Percentiles rank a stretch among this genome's conserved stretches.
Evolutionary conservation across 1,140 invertebrate genomes (phyloP).

Genomic region (Polypedilum pembai): DNA sequence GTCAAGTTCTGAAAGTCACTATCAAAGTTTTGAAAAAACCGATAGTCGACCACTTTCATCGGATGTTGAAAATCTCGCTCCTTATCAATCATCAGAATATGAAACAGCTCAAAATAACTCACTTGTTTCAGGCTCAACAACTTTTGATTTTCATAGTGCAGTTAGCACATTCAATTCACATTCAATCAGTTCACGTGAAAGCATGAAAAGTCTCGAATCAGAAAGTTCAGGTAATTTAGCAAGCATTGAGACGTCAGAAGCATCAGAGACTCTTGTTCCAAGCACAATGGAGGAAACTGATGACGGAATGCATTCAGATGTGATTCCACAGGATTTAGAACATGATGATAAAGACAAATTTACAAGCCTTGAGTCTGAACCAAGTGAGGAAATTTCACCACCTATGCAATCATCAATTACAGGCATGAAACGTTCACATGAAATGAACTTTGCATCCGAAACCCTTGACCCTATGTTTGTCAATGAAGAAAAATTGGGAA

Average conservation of each 20-base stretch:
- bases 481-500: slow-evolving; percentile 33
- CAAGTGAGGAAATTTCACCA: slow-evolving; percentile 36
- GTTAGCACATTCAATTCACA: slow-evolving; percentile 49
- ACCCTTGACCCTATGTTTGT: slow-evolving; percentile 36
- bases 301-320: background rate
- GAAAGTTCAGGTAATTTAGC: slow-evolving; percentile 80
- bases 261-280: slow-evolving; percentile 81
- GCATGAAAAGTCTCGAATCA: slow-evolving; percentile 81
- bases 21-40: slow-evolving; percentile 78
- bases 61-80: slow-evolving; percentile 68
- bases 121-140: slow-evolving; percentile 55
- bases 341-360: slow-evolving; percentile 26
- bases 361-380: slow-evolving; percentile 4
- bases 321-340: background rate
- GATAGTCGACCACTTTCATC: slow-evolving; percentile 77
- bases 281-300: slow-evolving; percentile 57
- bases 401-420: slow-evolving; percentile 45
- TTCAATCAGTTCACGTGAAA: slow-evolving; percentile 75
- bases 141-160: slow-evolving; percentile 69
- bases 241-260: slow-evolving; percentile 80
- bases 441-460: slow-evolving; percentile 65
- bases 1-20: slow-evolving; percentile 84
- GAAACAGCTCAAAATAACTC: slow-evolving; percentile 77
- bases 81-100: slow-evolving; percentile 71
- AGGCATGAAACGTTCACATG: slow-evolving; percentile 78